These are phyloP conservation scores for Tyrophagus putrescentiae DNA, from an alignment of 1,140 invertebrate genomes.

Conservation along the genomic window DNA sequence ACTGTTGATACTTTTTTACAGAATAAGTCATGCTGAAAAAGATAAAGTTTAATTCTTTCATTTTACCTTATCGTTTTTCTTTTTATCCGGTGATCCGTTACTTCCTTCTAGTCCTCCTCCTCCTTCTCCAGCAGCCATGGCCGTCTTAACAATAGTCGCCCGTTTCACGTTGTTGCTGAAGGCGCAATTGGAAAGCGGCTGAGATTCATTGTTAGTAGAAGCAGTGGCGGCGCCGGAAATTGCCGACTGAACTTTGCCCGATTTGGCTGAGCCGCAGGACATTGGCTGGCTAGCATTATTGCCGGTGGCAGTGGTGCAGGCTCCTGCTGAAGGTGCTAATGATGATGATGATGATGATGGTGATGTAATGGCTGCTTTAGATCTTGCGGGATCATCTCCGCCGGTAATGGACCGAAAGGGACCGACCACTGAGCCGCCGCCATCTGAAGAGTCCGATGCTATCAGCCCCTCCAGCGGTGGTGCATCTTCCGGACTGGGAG, in stretches of 20 bases:
- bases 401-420: background rate
- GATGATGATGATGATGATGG: background rate
- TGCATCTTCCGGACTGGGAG: conserved; percentile 22
- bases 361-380: background rate
- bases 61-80: no score
- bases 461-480: background rate
- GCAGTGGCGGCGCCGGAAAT: background rate
- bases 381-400: background rate
- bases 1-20: no score
- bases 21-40: no score
- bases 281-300: no score
- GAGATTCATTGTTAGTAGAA: background rate
- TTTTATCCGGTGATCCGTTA: no score
- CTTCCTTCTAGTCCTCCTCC: no score
- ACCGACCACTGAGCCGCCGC: background rate
- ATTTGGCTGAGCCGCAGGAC: no score
- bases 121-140: no score
- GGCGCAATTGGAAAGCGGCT: background rate
- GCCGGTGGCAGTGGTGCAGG: background rate
- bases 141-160: no score
- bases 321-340: background rate
- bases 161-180: background rate
- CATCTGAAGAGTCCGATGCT: background rate
- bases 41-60: no score
- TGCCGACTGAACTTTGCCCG: background rate